Percentiles rank a stretch among this genome's conserved stretches.
These are phyloP conservation scores for Agrochola lota DNA, from an alignment of 2,888 invertebrate species.

Conservation along the genomic window DNA sequence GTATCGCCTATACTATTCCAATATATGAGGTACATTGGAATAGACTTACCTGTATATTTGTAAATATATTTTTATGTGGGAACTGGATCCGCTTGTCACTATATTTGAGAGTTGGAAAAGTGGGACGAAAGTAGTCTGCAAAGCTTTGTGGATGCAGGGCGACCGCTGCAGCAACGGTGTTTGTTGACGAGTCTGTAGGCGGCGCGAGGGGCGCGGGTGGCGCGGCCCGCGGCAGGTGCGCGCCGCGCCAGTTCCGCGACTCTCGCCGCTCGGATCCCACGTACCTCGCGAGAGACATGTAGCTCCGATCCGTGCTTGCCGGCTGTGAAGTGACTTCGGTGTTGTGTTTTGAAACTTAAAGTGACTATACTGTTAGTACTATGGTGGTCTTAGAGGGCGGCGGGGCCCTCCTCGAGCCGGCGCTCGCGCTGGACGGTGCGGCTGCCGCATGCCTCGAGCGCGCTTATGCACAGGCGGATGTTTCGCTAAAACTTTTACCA, in stretches of 20 bases:
- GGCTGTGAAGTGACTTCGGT: slow-evolving; percentile 80
- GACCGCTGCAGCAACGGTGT: slow-evolving; percentile 87
- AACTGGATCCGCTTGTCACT: slow-evolving; percentile 63
- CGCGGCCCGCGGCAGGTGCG: slow-evolving; percentile 80
- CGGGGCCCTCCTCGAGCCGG: slow-evolving; percentile 88
- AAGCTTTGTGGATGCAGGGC: slow-evolving; percentile 83
- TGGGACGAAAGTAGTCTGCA: slow-evolving; percentile 83
- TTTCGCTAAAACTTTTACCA: slow-evolving; percentile 96
- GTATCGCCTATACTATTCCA: background rate
- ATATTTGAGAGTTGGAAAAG: slow-evolving; percentile 77
- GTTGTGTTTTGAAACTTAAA: slow-evolving; percentile 75
- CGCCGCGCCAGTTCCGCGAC: slow-evolving; percentile 87
- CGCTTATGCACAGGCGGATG: slow-evolving; percentile 95
- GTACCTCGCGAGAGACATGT: slow-evolving; percentile 83
- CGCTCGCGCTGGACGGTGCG: slow-evolving; percentile 94
- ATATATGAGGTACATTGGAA: background rate
- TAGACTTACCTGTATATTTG: background rate
- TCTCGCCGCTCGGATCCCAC: slow-evolving; percentile 83
- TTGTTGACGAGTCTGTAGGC: slow-evolving; percentile 86
- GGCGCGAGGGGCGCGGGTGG: slow-evolving; percentile 79
- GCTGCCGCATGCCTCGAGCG: slow-evolving; percentile 93
- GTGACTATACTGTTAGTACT: slow-evolving; percentile 75
- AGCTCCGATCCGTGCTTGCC: slow-evolving; percentile 78
- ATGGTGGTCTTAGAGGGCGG: slow-evolving; percentile 90
- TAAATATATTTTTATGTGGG: slow-evolving; percentile 33